Evolutionary conservation across 2,113 vertebrate genomes (phyloP), one percentile per base, ranked within the genome.

Genomic region (Electrona antarctica): DNA sequence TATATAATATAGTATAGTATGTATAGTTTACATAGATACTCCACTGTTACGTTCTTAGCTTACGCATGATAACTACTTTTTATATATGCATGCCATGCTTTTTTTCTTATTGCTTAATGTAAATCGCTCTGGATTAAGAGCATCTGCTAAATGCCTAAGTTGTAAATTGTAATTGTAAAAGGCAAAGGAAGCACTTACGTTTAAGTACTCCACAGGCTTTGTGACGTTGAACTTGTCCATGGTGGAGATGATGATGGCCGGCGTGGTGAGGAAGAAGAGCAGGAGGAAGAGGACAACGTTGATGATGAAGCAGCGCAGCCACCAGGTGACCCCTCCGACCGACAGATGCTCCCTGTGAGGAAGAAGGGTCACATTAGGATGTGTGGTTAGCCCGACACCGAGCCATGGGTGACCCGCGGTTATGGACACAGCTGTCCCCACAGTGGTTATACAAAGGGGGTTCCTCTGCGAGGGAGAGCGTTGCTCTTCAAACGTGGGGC

Each of bases 191-290:
- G 48, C 10, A 50, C 96, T 97, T 91, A 99, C 98, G 13, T 98
- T 98, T 50, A 99, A 91, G 89, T 97, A 97, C 77, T 99, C 97
- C 90, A 99, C 97, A 0, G 98, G 97, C 87, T 98, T 99, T 76
- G 98, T 99, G 76, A 99, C 98, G 6, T 99, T 98, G 88, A 98
- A 99, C 92, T 99, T 99, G 95, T 99, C 97, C 97, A 99, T 98
- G 54, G 97, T 99, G 77, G 95, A 95, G 90, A 99, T 99, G 89
- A 99, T 99, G 82, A 99, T 98, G 79, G 98, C 97, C 0, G 97
- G 98, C 5, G 98, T 99, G 74, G 98, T 99, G 90, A 99, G 96
- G 88, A 99, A 99, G 94, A 99, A 99, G 73, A 99, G 95, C 21
- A 99, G 94, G 77, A 99, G 84, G 91, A 99, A 99, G 88, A 99